phyloP scores from a whole-genome alignment of 2,888 invertebrate species.

The Ferrisia virgata region DNA sequence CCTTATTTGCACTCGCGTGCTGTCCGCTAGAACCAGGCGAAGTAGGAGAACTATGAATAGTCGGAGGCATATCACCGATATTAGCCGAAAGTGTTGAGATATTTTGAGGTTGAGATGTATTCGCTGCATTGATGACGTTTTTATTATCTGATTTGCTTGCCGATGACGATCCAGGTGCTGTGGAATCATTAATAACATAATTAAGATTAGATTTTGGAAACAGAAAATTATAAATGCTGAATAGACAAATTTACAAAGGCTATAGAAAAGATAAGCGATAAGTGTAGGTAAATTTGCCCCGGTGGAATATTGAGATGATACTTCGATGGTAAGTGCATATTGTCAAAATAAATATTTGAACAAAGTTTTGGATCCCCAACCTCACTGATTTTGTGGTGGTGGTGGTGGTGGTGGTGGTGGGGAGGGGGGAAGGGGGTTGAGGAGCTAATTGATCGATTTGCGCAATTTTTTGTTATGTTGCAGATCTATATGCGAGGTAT shows the following conservation, averaged over 20 bases:
- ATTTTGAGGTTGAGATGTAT: background rate
- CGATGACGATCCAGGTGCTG: background rate
- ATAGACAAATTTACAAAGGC: background rate
- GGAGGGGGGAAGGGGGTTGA: too few species aligned
- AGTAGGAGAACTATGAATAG: slow-evolving; percentile 14
- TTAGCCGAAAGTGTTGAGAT: background rate
- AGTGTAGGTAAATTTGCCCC: too few species aligned
- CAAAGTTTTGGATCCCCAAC: too few species aligned
- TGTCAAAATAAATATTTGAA: too few species aligned
- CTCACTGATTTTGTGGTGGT: too few species aligned
- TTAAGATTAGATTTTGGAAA: background rate
- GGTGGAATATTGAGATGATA: too few species aligned
- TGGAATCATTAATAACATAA: background rate
- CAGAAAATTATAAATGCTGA: background rate
- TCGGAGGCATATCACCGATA: background rate
- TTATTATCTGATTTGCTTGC: background rate
- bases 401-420: too few species aligned
- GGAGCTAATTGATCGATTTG: too few species aligned
- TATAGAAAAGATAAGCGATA: too few species aligned
- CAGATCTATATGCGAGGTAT: too few species aligned
- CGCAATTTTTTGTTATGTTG: too few species aligned
- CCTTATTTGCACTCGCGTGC: background rate
- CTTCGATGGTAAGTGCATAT: too few species aligned
- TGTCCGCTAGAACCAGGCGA: slow-evolving; percentile 41
- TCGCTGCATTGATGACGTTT: background rate